These are phyloP conservation scores for Microtus ochrogaster DNA, from an alignment of 2,113 vertebrate species.

Conservation along the genomic window DNA sequence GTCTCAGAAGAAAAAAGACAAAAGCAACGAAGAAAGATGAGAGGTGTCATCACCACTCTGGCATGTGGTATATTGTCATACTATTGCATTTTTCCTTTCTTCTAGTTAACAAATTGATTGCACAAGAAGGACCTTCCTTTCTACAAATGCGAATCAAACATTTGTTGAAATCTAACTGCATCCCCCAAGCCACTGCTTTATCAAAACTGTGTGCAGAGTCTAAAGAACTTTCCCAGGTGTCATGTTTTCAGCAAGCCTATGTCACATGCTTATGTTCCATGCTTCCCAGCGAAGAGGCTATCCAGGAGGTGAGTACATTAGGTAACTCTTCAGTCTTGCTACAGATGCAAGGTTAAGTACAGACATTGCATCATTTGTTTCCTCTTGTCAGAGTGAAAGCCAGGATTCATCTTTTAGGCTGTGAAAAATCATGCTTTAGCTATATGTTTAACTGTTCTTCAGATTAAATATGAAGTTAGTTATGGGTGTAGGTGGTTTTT, in stretches of 20 bases:
- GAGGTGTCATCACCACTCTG: not conserved
- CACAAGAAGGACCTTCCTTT: slow-evolving; percentile 96
- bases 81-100: slow-evolving; percentile 78
- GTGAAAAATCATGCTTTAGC: slow-evolving; percentile 24
- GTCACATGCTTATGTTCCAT: slow-evolving; percentile 95
- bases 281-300: slow-evolving; percentile 96
- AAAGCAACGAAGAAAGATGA: not conserved
- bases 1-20: not conserved
- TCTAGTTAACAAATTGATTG: slow-evolving; percentile 93
- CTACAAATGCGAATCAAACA: slow-evolving; percentile 99
- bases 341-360: slow-evolving; percentile 44
- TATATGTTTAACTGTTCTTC: slow-evolving; percentile 36
- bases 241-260: slow-evolving; percentile 95
- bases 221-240: slow-evolving; percentile 91
- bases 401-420: slow-evolving; percentile 26
- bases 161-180: slow-evolving; percentile 95
- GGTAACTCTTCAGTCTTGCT: slow-evolving; percentile 8
- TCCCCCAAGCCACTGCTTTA: slow-evolving; percentile 93
- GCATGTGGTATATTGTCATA: slow-evolving; percentile 55
- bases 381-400: slow-evolving; percentile 32
- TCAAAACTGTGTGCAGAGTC: slow-evolving; percentile 95
- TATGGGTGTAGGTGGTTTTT: slow-evolving; percentile 14
- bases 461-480: slow-evolving; percentile 39
- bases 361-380: slow-evolving; percentile 38
- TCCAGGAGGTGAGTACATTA: slow-evolving; percentile 92